These are phyloP conservation scores for Lypha dubia DNA, from an alignment of 2,888 invertebrate species.

Conservation along the genomic window DNA sequence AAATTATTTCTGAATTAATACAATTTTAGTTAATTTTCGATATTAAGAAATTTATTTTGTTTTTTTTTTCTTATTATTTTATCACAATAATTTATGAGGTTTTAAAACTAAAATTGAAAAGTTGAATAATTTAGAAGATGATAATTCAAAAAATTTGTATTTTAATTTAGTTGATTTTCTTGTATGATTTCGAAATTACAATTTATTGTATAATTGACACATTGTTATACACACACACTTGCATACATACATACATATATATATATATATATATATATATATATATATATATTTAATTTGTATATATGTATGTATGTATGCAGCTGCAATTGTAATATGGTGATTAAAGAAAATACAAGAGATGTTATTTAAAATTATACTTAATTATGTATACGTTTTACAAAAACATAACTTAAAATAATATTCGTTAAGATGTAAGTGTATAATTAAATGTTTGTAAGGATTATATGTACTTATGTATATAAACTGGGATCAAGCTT, in stretches of 20 bases:
- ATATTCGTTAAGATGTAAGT: constrained; percentile 53
- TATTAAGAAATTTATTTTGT: constrained; percentile 51
- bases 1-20: neutral
- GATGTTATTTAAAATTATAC: constrained; percentile 8
- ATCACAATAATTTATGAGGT: constrained; percentile 67
- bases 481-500: neutral
- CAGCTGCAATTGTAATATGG: constrained; percentile 2
- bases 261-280: neutral
- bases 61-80: no score
- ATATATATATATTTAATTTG: neutral
- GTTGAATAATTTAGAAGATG: constrained; percentile 18
- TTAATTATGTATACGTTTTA: neutral
- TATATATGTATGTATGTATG: neutral
- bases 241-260: neutral
- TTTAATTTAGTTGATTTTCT: neutral
- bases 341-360: constrained; percentile 24
- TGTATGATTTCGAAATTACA: neutral
- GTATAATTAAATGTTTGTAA: neutral
- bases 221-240: neutral
- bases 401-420: constrained; percentile 39
- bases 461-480: neutral
- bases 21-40: constrained; percentile 24
- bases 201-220: neutral
- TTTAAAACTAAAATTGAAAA: constrained; percentile 38
- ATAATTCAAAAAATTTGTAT: constrained; percentile 26